A percentile compares a stretch with the other conserved stretches of the same genome.
phyloP scores from a whole-genome alignment of 2,113 vertebrate species.

The Nothobranchius furzeri region DNA sequence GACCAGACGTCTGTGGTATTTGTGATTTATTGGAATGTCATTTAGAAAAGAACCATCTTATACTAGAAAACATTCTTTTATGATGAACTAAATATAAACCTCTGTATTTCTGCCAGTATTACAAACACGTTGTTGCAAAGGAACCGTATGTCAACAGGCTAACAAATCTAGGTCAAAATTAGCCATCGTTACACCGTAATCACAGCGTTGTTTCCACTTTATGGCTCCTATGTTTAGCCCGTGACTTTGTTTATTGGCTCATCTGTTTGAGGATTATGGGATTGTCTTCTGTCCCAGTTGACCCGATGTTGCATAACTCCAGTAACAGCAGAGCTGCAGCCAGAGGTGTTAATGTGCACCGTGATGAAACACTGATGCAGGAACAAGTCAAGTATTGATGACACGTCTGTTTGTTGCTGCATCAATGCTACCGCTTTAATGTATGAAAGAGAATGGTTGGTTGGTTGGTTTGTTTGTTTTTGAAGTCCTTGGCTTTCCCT shows the following conservation, averaged over 20 bases:
- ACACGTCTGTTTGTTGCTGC: constrained; percentile 7
- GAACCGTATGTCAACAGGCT: no score
- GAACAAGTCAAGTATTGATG: constrained; percentile 12
- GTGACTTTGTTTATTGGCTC: constrained; percentile 32
- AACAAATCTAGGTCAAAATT: background rate
- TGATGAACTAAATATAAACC: no score
- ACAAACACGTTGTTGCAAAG: no score
- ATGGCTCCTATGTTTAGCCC: background rate
- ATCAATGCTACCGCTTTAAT: constrained; percentile 21
- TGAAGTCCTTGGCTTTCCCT: constrained; percentile 4
- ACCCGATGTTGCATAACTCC: constrained; percentile 9
- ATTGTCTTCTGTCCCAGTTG: constrained; percentile 36
- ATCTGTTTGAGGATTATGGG: constrained; percentile 50
- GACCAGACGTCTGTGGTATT: no score
- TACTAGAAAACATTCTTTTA: no score
- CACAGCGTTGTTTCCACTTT: background rate
- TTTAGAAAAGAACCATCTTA: no score
- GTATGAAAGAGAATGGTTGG: constrained; percentile 13
- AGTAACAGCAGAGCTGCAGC: background rate
- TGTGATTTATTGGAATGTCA: no score
- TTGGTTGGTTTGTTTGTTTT: constrained; percentile 11
- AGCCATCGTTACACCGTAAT: no score
- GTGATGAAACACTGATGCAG: background rate
- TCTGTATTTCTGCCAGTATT: no score
- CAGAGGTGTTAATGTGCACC: constrained; percentile 21